phyloP scores from a whole-genome alignment of 2,888 invertebrate genomes.

The Zhuqinia jingwanae region DNA sequence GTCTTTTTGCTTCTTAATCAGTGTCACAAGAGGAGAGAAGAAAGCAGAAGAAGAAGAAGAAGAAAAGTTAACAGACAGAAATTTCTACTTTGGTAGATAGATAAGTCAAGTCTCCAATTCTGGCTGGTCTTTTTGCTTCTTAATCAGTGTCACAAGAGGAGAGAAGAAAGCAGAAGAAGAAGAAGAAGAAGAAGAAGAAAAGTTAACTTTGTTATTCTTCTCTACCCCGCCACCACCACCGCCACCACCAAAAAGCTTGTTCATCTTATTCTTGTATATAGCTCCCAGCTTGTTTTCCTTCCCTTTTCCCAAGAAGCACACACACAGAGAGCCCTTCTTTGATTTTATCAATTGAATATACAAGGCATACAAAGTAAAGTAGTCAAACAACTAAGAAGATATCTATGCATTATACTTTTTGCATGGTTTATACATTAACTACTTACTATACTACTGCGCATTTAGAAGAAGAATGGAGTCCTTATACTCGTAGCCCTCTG shows the following conservation, averaged over 20 bases:
- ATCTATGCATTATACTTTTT: too few species aligned
- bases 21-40: constrained; percentile 66
- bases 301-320: too few species aligned
- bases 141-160: constrained; percentile 71
- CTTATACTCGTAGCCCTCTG: too few species aligned
- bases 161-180: too few species aligned
- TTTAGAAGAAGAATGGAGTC: too few species aligned
- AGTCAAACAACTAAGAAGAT: too few species aligned
- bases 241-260: too few species aligned
- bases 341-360: constrained; percentile 53
- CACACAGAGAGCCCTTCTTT: constrained; percentile 12
- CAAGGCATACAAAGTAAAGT: constrained; percentile 5
- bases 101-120: constrained; percentile 61
- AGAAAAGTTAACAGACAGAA: constrained; percentile 7
- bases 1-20: constrained; percentile 69
- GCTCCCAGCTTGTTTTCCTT: constrained; percentile 39
- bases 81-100: too few species aligned
- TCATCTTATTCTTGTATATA: neutral
- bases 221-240: too few species aligned
- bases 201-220: constrained; percentile 57
- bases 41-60: too few species aligned
- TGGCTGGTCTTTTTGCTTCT: constrained; percentile 55
- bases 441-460: too few species aligned
- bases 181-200: neutral
- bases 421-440: too few species aligned